Evolutionary conservation across 2,113 vertebrate species (phyloP), one percentile per base, ranked within the genome.

Genomic region (Bos javanicus): DNA sequence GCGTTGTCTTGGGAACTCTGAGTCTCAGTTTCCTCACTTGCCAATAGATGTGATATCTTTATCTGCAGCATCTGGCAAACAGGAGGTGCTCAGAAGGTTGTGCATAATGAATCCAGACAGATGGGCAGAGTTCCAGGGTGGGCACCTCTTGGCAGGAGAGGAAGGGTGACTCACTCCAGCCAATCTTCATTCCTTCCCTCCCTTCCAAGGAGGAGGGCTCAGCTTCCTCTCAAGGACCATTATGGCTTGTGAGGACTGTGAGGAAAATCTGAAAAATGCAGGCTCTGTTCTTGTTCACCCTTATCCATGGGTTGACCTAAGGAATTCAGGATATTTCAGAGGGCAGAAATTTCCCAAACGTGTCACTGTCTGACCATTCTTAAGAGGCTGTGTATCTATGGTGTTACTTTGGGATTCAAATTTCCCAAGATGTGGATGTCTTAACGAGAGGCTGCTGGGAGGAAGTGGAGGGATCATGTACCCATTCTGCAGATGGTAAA

Each of bases 301-400:
- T 71, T 92, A 95, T 26, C 36, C 56, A 48, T 56, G 62, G 59
- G 78, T 83, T 76, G 89, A 92, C 71, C 56, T 93, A 57, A 96
- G 88, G 94, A 96, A 91, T 96, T 76, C 64, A 60, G 48, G 30
- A 59, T 54, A 59, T 96, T 91, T 95, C 86, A 94, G 11, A 57
- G 48, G 52, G 14, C 36, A 95, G 92, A 78, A 81, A 67, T 87
- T 81, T 83, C 91, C 50, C 64, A 87, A 81, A 52, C 39, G 17
- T 46, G 25, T 14, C 92, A 74, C 30, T 50, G 85, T 62, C 76
- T 95, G 95, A 67, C 25, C 2, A 57, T 54, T 74, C 52, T 26
- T n/a, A 87, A 25, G 50, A 93, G 80, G 3, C 23, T 82, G 2
- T 62, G 57, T 62, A 92, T 83, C 36, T 25, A 81, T 15, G 10